Conservation (phyloP, 2,113 vertebrate genomes). For the Ploceus nigricollis region DNA sequence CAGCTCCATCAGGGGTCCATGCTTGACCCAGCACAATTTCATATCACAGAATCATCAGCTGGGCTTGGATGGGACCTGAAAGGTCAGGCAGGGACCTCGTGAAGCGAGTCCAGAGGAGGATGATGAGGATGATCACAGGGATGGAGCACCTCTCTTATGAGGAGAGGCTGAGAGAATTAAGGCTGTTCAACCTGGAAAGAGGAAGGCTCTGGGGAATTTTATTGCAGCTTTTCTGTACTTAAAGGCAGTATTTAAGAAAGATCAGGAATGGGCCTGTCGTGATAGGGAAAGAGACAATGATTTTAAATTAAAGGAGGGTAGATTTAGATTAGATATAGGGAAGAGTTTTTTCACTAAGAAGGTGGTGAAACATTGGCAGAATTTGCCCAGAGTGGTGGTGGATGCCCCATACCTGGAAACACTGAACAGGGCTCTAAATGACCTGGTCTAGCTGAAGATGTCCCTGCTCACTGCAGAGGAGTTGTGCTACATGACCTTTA, state of each 20-base stretch:
- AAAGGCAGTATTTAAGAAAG: not conserved
- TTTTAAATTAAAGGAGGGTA: not conserved
- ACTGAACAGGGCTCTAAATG: not conserved
- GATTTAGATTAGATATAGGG: not conserved
- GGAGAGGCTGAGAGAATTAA: not conserved
- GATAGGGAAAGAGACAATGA: not conserved
- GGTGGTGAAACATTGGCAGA: not conserved
- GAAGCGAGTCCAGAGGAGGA: not conserved
- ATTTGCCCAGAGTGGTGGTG: not conserved
- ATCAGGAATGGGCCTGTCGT: rapidly evolving
- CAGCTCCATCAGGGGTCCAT: rapidly evolving
- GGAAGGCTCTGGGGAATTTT: not conserved
- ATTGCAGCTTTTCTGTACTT: not conserved
- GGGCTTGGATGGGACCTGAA: rapidly evolving
- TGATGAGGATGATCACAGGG: not conserved
- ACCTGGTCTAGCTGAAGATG: not conserved
- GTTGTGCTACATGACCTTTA: not conserved
- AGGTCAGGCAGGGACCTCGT: not conserved
- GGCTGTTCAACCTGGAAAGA: not conserved
- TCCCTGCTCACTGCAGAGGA: not conserved
- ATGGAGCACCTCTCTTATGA: rapidly evolving
- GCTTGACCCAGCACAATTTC: not conserved
- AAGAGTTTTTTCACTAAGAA: not conserved
- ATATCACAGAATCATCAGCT: not conserved
- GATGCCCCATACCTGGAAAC: not conserved